Evolutionary conservation across 2,888 invertebrate species (phyloP), one percentile per base, ranked within the genome.

Genomic region (Labia minor): DNA sequence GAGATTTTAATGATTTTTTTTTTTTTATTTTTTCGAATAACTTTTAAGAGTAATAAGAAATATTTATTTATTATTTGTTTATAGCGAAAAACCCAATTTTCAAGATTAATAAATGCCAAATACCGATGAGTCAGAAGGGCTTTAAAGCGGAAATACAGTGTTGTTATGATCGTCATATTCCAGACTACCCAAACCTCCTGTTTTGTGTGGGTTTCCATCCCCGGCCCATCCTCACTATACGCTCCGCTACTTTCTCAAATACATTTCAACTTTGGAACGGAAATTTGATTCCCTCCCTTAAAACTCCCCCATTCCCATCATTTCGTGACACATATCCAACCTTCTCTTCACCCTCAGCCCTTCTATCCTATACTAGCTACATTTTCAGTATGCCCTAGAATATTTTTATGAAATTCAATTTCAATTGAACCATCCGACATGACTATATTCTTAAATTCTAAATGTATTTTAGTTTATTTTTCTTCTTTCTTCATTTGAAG

Each of bases 211-310:
- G n/a, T n/a, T n/a, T n/a, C n/a, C n/a, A n/a, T n/a, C n/a, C n/a
- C n/a, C n/a, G n/a, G n/a, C 49, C 49, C 49, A 3, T 14, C 3
- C 49, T 49, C 49, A 26, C 26, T 26, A 26, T n/a, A 49, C 49
- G 14, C 49, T 14, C 4, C 6, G 49, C 49, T 49, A 26, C 26
- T 49, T 49, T 16, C 49, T 49, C 49, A 49, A 49, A 49, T 16
- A 49, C 49, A 49, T 49, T 49, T 49, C 49, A 49, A 49, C 49
- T 49, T 49, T 49, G 49, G 49, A 49, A 49, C 49, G 49, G 49
- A 49, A 49, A 49, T 49, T 49, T 49, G 49, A 49, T 49, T 49
- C 49, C n/a, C 26, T 26, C 26, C 26, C 26, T 26, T 26, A 26
- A 26, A 26, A 26, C 26, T 26, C 4, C 26, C n/a, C 8, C 26